Conservation (phyloP, 2,113 vertebrate genomes). For the Stercorarius parasiticus region DNA sequence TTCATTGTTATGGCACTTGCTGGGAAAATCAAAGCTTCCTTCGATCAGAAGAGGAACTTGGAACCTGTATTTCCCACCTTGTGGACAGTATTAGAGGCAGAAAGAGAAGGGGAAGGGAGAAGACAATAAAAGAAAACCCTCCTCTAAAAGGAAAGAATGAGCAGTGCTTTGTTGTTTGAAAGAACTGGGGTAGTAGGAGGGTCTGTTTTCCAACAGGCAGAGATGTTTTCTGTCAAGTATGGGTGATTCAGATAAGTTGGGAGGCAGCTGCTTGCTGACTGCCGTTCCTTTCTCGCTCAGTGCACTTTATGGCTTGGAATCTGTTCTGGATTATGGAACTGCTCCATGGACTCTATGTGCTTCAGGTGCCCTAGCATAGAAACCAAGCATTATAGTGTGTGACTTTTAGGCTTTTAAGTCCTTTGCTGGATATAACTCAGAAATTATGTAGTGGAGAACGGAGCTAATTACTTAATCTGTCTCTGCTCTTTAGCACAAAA, state of each 20-base stretch:
- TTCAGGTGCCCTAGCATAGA: not conserved
- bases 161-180: not conserved
- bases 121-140: not conserved
- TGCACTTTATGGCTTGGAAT: not conserved
- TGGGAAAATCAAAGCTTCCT: not conserved
- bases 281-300: not conserved
- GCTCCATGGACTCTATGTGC: not conserved
- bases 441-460: slow-evolving; percentile 8
- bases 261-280: not conserved
- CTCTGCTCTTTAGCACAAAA: slow-evolving; percentile 34
- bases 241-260: not conserved
- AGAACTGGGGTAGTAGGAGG: not conserved
- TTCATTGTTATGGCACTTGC: not conserved
- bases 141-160: not conserved
- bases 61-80: not conserved
- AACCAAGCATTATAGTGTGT: not conserved
- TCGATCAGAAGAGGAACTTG: not conserved
- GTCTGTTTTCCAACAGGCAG: not conserved
- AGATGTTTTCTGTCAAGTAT: not conserved
- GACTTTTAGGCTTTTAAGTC: not conserved
- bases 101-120: not conserved
- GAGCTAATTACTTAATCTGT: slow-evolving; percentile 1
- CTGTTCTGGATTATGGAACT: not conserved
- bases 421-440: not conserved
- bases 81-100: not conserved